These are phyloP conservation scores for Eumerus sabulonum DNA, from an alignment of 2,888 invertebrate genomes.

Conservation along the genomic window DNA sequence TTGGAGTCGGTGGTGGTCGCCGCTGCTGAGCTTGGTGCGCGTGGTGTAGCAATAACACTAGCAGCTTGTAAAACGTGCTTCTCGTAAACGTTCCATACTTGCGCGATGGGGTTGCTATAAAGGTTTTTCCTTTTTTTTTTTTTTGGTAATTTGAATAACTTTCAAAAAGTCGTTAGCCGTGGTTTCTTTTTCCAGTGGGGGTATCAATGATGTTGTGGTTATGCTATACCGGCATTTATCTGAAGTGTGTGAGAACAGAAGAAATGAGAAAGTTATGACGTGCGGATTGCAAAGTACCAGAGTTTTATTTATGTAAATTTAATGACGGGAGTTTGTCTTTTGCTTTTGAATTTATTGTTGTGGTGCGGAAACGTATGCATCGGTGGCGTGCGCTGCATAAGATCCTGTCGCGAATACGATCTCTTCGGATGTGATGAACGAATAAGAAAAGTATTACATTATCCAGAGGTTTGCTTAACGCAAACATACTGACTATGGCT, in stretches of 20 bases:
- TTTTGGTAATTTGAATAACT: constrained; percentile 8
- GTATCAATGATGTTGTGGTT: constrained; percentile 31
- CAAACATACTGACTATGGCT: too few relatives aligned
- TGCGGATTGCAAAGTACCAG: constrained; percentile 24
- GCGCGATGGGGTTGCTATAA: constrained; percentile 15
- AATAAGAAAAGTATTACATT: too few relatives aligned
- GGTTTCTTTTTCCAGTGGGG: background rate
- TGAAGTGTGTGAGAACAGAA: constrained; percentile 18
- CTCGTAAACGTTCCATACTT: constrained; percentile 23
- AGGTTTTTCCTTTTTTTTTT: constrained; percentile 5
- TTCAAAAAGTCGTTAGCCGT: constrained; percentile 22
- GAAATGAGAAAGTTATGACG: constrained; percentile 28
- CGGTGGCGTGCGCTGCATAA: too few relatives aligned
- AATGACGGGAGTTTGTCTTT: constrained; percentile 11
- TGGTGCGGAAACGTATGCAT: background rate
- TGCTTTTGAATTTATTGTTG: constrained; percentile 12
- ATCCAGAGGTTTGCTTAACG: too few relatives aligned
- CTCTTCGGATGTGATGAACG: too few relatives aligned
- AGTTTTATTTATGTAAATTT: constrained; percentile 29
- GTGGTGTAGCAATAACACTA: background rate
- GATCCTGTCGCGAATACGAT: too few relatives aligned
- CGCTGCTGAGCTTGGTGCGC: background rate
- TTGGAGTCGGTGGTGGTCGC: background rate
- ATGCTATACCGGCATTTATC: background rate
- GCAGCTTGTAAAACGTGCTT: constrained; percentile 31